Evolutionary conservation across 2,888 invertebrate genomes (phyloP).

Genomic region (Tenthredo livida): DNA sequence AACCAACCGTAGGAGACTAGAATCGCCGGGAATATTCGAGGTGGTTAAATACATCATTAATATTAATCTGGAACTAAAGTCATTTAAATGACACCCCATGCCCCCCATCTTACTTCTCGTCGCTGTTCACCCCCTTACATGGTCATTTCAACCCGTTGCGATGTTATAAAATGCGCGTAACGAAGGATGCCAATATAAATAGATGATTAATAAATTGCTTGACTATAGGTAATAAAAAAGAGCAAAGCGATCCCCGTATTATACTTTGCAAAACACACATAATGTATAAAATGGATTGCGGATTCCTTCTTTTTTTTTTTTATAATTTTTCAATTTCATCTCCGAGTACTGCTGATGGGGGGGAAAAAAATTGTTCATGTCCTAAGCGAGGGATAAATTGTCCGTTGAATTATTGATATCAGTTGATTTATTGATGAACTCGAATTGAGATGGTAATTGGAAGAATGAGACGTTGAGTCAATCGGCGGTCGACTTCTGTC

Average conservation of each 20-base stretch:
- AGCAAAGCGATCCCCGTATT: background rate
- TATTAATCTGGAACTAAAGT: constrained; percentile 45
- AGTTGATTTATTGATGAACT: constrained; percentile 34
- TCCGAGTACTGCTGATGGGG: background rate
- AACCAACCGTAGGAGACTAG: constrained; percentile 22
- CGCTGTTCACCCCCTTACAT: background rate
- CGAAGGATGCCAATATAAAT: background rate
- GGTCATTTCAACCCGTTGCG: background rate
- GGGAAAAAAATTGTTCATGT: background rate
- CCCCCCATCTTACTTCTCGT: background rate
- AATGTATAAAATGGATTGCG: no score
- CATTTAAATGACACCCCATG: constrained; percentile 4
- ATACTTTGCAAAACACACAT: background rate
- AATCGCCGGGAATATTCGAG: constrained; percentile 18
- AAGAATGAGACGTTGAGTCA: background rate
- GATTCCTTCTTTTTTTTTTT: no score
- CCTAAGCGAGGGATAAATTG: background rate
- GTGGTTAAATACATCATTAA: constrained; percentile 42
- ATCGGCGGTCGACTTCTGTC: background rate
- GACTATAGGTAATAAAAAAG: background rate
- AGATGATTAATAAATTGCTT: constrained; percentile 4
- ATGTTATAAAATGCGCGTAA: background rate
- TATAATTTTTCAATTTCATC: background rate
- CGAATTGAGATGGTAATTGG: constrained; percentile 26
- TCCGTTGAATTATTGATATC: constrained; percentile 36